A percentile compares a stretch with the other conserved stretches of the same genome.
phyloP scores from a whole-genome alignment of 2,888 invertebrate genomes.

The Eupsilia transversa region DNA sequence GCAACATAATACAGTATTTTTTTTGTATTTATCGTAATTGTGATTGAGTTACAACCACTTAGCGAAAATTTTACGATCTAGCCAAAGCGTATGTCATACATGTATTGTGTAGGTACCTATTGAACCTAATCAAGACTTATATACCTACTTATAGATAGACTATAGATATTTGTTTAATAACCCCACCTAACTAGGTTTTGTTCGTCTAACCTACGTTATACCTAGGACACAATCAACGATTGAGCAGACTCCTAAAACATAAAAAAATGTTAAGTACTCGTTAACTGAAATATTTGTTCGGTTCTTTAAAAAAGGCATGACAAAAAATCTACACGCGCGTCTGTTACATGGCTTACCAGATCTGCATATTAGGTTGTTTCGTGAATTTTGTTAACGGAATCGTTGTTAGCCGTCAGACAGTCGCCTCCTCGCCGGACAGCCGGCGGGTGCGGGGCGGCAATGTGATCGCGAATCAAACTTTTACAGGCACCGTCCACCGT shows the following conservation, averaged over 20 bases:
- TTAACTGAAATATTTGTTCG: neutral
- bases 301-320: constrained; percentile 18
- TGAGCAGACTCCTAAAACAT: neutral
- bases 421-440: constrained; percentile 25
- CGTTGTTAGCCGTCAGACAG: constrained; percentile 56
- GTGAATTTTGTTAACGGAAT: constrained; percentile 73
- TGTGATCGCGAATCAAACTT: constrained; percentile 65
- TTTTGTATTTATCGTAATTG: neutral
- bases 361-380: constrained; percentile 79
- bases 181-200: neutral
- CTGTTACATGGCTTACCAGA: constrained; percentile 73
- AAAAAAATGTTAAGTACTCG: too few relatives aligned
- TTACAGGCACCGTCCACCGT: constrained; percentile 55
- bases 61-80: constrained; percentile 13
- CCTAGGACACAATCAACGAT: neutral
- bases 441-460: constrained; percentile 46
- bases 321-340: constrained; percentile 41
- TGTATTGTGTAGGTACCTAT: neutral
- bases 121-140: neutral
- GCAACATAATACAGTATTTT: neutral
- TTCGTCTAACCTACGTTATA: neutral
- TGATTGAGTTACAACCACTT: constrained; percentile 27
- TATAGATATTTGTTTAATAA: neutral
- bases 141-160: too few relatives aligned
- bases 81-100: neutral